A percentile compares a stretch with the other conserved stretches of the same genome.
Conservation (phyloP, 2,888 invertebrate species). For the Psylliodes chrysocephalus region DNA sequence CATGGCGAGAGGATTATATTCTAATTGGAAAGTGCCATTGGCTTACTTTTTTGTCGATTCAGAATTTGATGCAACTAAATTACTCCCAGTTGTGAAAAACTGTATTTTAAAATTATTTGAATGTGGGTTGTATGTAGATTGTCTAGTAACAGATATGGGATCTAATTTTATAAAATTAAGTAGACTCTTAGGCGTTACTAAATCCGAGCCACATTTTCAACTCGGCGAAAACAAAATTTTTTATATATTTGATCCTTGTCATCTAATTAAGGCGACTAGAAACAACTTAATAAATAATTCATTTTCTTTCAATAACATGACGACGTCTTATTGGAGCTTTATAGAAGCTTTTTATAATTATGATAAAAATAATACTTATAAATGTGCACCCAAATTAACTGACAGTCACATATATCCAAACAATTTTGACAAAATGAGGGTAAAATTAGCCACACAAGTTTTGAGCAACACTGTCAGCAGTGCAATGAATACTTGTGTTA, state of each 20-base stretch:
- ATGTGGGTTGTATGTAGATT: background rate
- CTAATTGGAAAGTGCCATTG: no score
- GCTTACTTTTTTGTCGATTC: no score
- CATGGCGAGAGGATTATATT: no score
- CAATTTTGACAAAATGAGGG: no score
- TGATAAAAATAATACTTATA: background rate
- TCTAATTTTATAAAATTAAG: background rate
- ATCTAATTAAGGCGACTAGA: no score
- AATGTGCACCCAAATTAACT: conserved; percentile 19
- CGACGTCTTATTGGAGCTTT: background rate
- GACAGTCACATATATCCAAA: no score
- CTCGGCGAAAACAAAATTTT: background rate
- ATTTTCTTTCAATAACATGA: background rate
- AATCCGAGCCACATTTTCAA: background rate
- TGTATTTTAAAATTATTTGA: background rate
- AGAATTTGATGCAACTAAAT: background rate
- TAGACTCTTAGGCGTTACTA: background rate
- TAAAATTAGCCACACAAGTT: conserved; percentile 11
- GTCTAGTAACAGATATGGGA: background rate
- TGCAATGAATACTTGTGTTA: conserved; percentile 1
- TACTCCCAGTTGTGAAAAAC: background rate
- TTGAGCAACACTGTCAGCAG: conserved; percentile 6
- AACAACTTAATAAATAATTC: background rate
- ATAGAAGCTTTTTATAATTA: conserved; percentile 7
- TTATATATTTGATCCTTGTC: background rate